Percentiles rank a stretch among this genome's conserved stretches.
phyloP scores from a whole-genome alignment of 1,140 invertebrate species.

The Drosophila santomea region DNA sequence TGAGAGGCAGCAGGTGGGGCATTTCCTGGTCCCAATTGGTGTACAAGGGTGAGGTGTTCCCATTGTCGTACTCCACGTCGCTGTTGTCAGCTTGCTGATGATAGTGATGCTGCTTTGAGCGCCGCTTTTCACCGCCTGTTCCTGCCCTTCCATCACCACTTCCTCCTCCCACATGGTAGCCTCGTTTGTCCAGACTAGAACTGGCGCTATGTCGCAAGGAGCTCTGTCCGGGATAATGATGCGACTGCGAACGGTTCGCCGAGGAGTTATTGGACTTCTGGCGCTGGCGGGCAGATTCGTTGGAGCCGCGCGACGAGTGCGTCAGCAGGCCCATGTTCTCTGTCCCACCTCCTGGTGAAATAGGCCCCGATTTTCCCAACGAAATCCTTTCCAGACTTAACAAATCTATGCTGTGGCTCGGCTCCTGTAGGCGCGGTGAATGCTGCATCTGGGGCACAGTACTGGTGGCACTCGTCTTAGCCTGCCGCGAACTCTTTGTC shows the following conservation, averaged over 20 bases:
- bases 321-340: slow-evolving; percentile 78
- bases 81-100: slow-evolving; percentile 71
- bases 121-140: slow-evolving; percentile 70
- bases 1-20: slow-evolving; percentile 91
- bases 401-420: slow-evolving; percentile 60
- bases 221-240: slow-evolving; percentile 60
- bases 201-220: slow-evolving; percentile 72
- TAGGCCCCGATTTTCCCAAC: slow-evolving; percentile 58
- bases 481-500: slow-evolving; percentile 73
- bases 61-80: slow-evolving; percentile 86
- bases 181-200: slow-evolving; percentile 85
- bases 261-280: slow-evolving; percentile 71
- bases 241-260: slow-evolving; percentile 62
- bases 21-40: slow-evolving; percentile 90
- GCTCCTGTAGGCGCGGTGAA: slow-evolving; percentile 67
- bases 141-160: slow-evolving; percentile 84
- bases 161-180: slow-evolving; percentile 78
- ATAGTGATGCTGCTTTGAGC: slow-evolving; percentile 63
- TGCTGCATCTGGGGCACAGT: slow-evolving; percentile 63
- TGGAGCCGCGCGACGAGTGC: slow-evolving; percentile 78
- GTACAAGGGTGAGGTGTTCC: slow-evolving; percentile 88
- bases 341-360: slow-evolving; percentile 64
- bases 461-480: slow-evolving; percentile 71
- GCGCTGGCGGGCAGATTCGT: slow-evolving; percentile 68
- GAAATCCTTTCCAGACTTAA: slow-evolving; percentile 73